Conservation (phyloP, 2,888 invertebrate genomes). For the Troides aeacus region DNA sequence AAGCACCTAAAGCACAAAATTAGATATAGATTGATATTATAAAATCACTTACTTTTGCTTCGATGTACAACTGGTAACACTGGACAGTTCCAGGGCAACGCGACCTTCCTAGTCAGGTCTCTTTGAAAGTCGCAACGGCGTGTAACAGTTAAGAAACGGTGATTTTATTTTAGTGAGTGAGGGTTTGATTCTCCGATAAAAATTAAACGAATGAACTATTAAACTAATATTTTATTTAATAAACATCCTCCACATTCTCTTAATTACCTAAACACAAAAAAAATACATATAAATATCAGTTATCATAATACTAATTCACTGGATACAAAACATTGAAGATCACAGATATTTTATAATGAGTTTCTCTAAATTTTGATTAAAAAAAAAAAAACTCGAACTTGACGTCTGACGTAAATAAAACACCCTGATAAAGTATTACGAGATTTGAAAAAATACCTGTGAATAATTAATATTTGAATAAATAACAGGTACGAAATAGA, state of each 20-base stretch:
- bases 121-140: constrained; percentile 43
- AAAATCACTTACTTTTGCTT: constrained; percentile 29
- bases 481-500: too few relatives aligned
- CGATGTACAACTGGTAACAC: constrained; percentile 10
- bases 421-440: too few relatives aligned
- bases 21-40: constrained; percentile 9
- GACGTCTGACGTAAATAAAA: too few relatives aligned
- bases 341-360: background rate
- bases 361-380: too few relatives aligned
- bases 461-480: too few relatives aligned
- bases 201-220: constrained; percentile 39
- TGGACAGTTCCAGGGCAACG: constrained; percentile 12
- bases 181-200: constrained; percentile 60
- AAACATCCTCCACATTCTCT: background rate
- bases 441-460: too few relatives aligned
- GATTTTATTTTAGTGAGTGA: constrained; percentile 72
- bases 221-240: constrained; percentile 41
- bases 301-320: background rate
- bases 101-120: constrained; percentile 65
- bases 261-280: background rate
- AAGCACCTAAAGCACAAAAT: constrained; percentile 43
- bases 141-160: constrained; percentile 52
- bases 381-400: too few relatives aligned
- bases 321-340: background rate
- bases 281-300: background rate